Conservation (phyloP, 2,113 vertebrate species). For the Coracopsis vasa region DNA sequence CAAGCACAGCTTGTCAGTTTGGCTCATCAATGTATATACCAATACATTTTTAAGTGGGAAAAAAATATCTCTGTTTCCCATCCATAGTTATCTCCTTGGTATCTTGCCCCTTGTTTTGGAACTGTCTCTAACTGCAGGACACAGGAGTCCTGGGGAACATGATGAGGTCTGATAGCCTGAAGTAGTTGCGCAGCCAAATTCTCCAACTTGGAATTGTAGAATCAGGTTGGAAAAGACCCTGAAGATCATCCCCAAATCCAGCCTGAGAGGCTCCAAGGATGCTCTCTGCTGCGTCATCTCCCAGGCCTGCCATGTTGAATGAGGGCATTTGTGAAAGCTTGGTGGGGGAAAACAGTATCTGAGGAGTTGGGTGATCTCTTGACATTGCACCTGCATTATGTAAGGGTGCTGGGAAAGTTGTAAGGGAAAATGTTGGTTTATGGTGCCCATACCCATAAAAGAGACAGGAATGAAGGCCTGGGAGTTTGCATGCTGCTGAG, state of each 20-base stretch:
- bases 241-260: neutral
- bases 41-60: neutral
- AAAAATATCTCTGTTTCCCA: neutral
- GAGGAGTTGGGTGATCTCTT: neutral
- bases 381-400: fast-evolving
- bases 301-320: fast-evolving
- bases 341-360: fast-evolving
- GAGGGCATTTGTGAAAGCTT: neutral
- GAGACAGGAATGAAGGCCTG: neutral
- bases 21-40: slow-evolving; percentile 25
- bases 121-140: neutral
- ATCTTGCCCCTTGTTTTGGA: neutral
- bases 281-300: neutral
- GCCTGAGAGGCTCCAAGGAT: fast-evolving
- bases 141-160: neutral
- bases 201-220: neutral
- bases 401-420: neutral
- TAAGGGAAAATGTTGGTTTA: neutral
- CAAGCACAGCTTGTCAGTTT: slow-evolving; percentile 29
- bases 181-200: neutral
- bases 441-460: neutral
- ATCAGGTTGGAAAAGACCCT: neutral
- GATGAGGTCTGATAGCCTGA: neutral
- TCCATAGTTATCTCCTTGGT: neutral
- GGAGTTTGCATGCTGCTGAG: neutral